Evolutionary conservation across 2,888 invertebrate genomes (phyloP).

Genomic region (Metallyticus violacea): DNA sequence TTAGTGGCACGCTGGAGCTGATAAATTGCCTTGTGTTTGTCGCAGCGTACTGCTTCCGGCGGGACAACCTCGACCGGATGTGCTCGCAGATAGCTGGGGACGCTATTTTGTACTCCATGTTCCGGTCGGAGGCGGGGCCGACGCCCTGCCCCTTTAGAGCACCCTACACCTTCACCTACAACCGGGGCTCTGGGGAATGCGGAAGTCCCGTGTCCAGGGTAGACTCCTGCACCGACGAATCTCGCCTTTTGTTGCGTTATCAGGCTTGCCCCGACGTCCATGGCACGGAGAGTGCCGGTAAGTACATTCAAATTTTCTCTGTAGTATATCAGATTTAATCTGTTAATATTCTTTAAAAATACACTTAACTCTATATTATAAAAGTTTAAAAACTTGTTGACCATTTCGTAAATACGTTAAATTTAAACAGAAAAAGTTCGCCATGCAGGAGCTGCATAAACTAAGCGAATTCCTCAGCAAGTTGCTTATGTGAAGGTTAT

Average conservation of each 20-base stretch:
- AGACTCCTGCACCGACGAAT: conserved; percentile 92
- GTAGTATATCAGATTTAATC: too few relatives aligned
- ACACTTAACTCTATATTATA: too few relatives aligned
- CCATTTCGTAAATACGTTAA: neutral
- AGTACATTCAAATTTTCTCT: conserved; percentile 9
- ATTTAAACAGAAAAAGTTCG: neutral
- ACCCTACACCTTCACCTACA: conserved; percentile 80
- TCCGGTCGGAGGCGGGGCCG: conserved; percentile 81
- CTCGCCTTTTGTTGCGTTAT: conserved; percentile 82
- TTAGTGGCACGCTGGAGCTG: neutral
- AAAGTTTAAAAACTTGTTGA: too few relatives aligned
- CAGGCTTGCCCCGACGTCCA: conserved; percentile 91
- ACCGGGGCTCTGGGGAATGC: conserved; percentile 87
- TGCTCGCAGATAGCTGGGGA: conserved; percentile 87
- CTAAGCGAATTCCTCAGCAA: too few relatives aligned
- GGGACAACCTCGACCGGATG: conserved; percentile 73
- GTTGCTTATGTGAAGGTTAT: too few relatives aligned
- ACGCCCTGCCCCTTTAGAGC: conserved; percentile 86
- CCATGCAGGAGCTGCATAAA: too few relatives aligned
- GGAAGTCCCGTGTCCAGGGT: conserved; percentile 85
- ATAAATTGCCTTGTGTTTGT: conserved; percentile 37
- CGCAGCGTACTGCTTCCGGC: conserved; percentile 69
- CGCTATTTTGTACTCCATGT: conserved; percentile 84
- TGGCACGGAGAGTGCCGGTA: conserved; percentile 88
- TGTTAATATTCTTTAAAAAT: too few relatives aligned